These are phyloP conservation scores for Rutilus rutilus DNA, from an alignment of 2,113 vertebrate genomes.

Conservation along the genomic window DNA sequence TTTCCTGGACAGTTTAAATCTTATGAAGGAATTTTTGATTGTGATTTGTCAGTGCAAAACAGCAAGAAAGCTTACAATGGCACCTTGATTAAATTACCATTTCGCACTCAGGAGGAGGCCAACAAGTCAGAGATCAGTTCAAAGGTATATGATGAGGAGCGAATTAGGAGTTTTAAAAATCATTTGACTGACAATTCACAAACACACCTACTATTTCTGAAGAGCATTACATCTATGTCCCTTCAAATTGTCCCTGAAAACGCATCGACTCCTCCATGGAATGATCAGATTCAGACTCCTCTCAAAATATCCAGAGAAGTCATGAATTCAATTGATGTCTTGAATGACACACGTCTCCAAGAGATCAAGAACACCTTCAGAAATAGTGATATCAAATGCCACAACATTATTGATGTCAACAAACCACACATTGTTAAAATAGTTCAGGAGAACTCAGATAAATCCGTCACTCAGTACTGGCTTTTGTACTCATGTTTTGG, in stretches of 20 bases:
- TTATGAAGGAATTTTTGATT: constrained; percentile 80
- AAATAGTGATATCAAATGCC: constrained; percentile 60
- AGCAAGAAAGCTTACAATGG: constrained; percentile 70
- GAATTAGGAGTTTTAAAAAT: constrained; percentile 67
- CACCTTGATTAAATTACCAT: constrained; percentile 84
- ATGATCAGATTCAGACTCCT: constrained; percentile 62
- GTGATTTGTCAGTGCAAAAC: constrained; percentile 65
- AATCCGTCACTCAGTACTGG: constrained; percentile 64
- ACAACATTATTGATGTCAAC: constrained; percentile 64
- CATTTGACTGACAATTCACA: constrained; percentile 67
- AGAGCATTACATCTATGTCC: constrained; percentile 72
- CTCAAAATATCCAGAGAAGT: constrained; percentile 67
- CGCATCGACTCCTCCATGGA: constrained; percentile 62
- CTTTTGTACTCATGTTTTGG: constrained; percentile 80
- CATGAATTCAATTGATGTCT: constrained; percentile 52
- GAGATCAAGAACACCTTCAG: constrained; percentile 56
- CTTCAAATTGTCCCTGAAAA: constrained; percentile 70
- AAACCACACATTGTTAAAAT: constrained; percentile 69
- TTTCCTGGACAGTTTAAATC: constrained; percentile 85
- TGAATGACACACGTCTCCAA: constrained; percentile 45
- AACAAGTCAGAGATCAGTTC: constrained; percentile 74
- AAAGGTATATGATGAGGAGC: constrained; percentile 69
- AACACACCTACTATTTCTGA: constrained; percentile 80
- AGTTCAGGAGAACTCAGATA: constrained; percentile 55
- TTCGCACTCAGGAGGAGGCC: constrained; percentile 80